Evolutionary conservation across 53 echinoderm and acorn worm species (phyloP).

Genomic region (Mesocentrotus franciscanus): DNA sequence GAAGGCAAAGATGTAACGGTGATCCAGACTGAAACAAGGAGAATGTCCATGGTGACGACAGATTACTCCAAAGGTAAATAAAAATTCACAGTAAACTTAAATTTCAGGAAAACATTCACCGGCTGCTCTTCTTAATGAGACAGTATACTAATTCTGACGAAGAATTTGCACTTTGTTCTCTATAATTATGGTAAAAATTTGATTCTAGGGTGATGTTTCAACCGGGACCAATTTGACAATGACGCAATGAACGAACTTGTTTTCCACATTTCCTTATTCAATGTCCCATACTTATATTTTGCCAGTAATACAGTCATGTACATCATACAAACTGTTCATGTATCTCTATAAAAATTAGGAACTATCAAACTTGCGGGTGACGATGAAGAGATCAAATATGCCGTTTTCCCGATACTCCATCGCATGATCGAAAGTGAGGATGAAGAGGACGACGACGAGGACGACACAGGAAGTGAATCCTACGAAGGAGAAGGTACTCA

Average conservation of each 20-base stretch:
- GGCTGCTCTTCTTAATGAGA: too few species aligned
- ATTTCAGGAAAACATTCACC: too few species aligned
- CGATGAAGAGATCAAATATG: slow-evolving; percentile 50
- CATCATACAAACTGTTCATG: not conserved
- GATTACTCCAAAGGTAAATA: slow-evolving; percentile 77
- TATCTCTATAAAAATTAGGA: not conserved
- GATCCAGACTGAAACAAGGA: slow-evolving; percentile 88
- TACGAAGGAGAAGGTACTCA: not conserved
- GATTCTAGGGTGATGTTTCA: too few species aligned
- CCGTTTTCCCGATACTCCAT: slow-evolving; percentile 80
- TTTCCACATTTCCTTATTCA: too few species aligned
- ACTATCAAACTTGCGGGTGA: slow-evolving; percentile 64
- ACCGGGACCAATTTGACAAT: too few species aligned
- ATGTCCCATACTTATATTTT: too few species aligned
- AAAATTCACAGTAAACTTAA: not conserved
- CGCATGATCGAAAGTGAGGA: slow-evolving; percentile 66
- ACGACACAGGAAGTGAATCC: not conserved
- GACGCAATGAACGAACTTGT: too few species aligned
- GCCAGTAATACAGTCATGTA: too few species aligned
- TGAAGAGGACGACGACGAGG: slow-evolving; percentile 37
- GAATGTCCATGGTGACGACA: slow-evolving; percentile 85
- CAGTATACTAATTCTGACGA: too few species aligned
- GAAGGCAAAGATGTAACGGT: slow-evolving; percentile 86
- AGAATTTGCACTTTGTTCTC: too few species aligned
- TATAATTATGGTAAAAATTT: too few species aligned